Conservation (phyloP, 2,797 vertebrate species). For the Stomatorhinus walkeri region DNA sequence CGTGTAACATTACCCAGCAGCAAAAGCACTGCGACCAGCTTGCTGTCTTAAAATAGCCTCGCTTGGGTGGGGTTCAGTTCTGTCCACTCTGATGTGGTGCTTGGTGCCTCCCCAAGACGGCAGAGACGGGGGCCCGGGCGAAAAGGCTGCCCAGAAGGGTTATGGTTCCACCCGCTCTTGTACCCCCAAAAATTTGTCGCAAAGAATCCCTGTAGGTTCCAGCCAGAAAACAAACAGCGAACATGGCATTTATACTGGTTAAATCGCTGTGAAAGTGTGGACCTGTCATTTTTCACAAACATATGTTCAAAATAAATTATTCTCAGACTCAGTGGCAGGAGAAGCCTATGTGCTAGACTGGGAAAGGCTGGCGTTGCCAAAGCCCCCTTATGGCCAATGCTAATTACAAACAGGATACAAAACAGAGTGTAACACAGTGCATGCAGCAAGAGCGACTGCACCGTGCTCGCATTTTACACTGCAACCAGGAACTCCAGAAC, state of each 20-base stretch:
- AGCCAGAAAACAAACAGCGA: neutral
- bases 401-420: neutral
- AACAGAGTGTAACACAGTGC: neutral
- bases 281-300: conserved; percentile 28
- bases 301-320: conserved; percentile 45
- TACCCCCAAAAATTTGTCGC: neutral
- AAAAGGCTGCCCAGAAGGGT: neutral
- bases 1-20: conserved; percentile 45
- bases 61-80: conserved; percentile 23
- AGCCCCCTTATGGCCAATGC: neutral
- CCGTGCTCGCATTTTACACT: neutral
- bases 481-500: neutral
- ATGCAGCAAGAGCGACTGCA: neutral
- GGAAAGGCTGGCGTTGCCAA: neutral
- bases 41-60: conserved; percentile 34
- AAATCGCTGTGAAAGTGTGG: neutral
- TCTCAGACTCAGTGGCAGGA: conserved; percentile 19
- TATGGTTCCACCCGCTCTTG: neutral
- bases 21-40: conserved; percentile 37
- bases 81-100: conserved; percentile 29
- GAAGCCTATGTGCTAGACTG: conserved; percentile 12
- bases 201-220: neutral
- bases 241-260: neutral
- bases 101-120: conserved; percentile 19
- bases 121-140: neutral